Conservation (phyloP, 1,140 invertebrate species). For the Zaprionus lachaisei region DNA sequence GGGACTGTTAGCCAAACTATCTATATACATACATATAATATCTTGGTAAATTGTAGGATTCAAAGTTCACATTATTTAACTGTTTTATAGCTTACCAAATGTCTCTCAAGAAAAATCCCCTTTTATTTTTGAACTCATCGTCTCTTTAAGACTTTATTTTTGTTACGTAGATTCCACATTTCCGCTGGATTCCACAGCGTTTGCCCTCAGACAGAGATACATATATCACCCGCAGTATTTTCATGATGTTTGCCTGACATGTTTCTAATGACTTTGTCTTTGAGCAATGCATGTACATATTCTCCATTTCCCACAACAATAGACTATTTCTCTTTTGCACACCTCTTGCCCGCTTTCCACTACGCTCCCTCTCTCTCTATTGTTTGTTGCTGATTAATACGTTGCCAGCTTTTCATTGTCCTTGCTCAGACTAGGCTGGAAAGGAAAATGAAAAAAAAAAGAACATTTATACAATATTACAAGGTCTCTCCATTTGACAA, state of each 20-base stretch:
- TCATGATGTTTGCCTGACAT: slow-evolving; percentile 27
- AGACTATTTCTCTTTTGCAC: background rate
- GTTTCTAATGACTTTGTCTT: slow-evolving; percentile 28
- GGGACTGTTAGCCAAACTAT: background rate
- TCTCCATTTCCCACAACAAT: slow-evolving; percentile 24
- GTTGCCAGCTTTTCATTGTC: slow-evolving; percentile 27
- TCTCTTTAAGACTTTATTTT: background rate
- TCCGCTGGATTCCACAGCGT: background rate
- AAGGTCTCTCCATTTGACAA: slow-evolving; percentile 2
- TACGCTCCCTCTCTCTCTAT: background rate
- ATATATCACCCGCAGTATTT: slow-evolving; percentile 16
- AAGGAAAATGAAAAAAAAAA: background rate
- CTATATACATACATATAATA: background rate
- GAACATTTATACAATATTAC: background rate
- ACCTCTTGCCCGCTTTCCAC: background rate
- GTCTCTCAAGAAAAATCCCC: background rate
- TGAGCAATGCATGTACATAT: slow-evolving; percentile 5
- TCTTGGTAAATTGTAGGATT: background rate
- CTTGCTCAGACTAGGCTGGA: slow-evolving; percentile 10
- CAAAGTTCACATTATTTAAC: background rate
- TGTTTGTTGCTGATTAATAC: slow-evolving; percentile 26
- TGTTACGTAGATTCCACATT: background rate
- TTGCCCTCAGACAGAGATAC: background rate
- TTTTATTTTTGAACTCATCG: background rate
- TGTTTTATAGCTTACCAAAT: background rate